A percentile compares a stretch with the other conserved stretches of the same genome.
phyloP scores from a whole-genome alignment of 2,113 vertebrate genomes.

The Anas platyrhynchos region DNA sequence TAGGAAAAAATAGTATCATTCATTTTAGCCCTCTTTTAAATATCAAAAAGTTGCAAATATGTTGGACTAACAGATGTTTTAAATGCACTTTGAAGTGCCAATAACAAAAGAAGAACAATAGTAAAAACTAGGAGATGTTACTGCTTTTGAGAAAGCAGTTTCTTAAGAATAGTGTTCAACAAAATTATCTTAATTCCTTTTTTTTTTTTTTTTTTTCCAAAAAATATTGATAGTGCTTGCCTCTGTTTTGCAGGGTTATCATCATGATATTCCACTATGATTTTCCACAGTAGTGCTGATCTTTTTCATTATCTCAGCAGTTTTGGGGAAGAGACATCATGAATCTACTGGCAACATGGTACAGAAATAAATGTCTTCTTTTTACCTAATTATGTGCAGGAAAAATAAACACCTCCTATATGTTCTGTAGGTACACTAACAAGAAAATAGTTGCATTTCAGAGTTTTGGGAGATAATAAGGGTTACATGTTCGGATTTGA shows the following conservation, averaged over 20 bases:
- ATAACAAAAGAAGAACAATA: not conserved
- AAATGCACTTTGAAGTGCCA: conserved; percentile 29
- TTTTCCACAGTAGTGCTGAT: not conserved
- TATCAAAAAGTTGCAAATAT: conserved; percentile 2
- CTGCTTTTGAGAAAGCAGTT: conserved; percentile 11
- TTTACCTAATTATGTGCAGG: not conserved
- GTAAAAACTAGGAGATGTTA: not conserved
- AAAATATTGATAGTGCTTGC: not conserved
- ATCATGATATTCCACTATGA: not conserved
- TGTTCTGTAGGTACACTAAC: not conserved
- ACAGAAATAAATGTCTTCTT: not conserved
- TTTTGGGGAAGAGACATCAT: not conserved
- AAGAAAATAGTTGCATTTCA: not conserved
- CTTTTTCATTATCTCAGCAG: not conserved
- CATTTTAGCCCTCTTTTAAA: conserved; percentile 2
- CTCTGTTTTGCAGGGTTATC: conserved; percentile 8
- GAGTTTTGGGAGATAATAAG: not conserved
- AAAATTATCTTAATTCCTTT: not conserved
- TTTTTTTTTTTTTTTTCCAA: not conserved
- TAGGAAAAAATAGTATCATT: conserved; percentile 15
- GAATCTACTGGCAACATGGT: not conserved
- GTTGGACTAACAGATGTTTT: not conserved
- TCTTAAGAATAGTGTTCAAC: not conserved
- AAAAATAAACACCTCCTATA: not conserved
- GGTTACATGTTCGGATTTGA: not conserved